Conservation (phyloP, 2,113 vertebrate species). For the Oriolus oriolus region DNA sequence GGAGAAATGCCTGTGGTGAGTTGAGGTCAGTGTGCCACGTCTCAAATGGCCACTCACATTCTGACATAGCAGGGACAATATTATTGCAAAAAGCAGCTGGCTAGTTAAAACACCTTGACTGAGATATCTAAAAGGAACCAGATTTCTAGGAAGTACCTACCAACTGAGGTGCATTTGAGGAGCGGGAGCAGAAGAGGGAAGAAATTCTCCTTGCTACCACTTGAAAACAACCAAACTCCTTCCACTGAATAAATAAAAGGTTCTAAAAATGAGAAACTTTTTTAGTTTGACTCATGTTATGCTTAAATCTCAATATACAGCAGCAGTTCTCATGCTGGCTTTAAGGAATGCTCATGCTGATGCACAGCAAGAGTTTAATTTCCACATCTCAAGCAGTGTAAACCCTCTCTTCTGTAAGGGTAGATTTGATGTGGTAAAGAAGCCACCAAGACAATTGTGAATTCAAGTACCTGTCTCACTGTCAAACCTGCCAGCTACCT, state of each 20-base stretch:
- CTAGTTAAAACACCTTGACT: neutral
- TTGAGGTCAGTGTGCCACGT: neutral
- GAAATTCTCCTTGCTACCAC: neutral
- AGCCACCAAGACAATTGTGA: neutral
- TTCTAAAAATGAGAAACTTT: neutral
- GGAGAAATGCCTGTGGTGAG: neutral
- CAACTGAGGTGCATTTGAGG: neutral
- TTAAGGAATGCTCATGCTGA: neutral
- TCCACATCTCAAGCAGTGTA: neutral
- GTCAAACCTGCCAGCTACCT: neutral
- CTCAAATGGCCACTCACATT: neutral
- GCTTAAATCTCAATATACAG: neutral
- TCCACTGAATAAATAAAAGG: neutral
- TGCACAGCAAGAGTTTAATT: neutral
- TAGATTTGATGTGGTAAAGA: neutral
- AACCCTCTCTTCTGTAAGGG: neutral
- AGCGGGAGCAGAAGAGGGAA: neutral
- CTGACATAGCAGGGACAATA: neutral
- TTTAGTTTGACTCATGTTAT: neutral
- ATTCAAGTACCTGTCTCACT: neutral
- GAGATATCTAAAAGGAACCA: neutral
- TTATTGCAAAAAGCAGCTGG: neutral
- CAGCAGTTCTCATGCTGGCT: neutral
- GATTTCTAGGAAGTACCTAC: neutral
- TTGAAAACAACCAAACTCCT: neutral